phyloP scores from a whole-genome alignment of 2,888 invertebrate species.

The Platycheirus albimanus region DNA sequence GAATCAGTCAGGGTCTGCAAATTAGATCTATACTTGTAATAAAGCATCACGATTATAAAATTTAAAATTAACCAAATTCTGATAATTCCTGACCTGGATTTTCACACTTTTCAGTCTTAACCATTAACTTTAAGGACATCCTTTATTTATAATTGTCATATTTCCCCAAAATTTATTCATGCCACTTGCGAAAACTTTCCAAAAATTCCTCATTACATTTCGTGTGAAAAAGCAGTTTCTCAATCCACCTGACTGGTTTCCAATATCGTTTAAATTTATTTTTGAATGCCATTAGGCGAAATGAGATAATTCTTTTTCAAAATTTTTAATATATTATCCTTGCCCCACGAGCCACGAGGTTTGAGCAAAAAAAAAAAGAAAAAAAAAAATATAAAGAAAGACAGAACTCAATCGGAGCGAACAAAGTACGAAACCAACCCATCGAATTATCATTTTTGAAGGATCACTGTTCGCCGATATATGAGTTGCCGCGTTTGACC shows the following conservation, averaged over 20 bases:
- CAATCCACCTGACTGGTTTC: constrained; percentile 54
- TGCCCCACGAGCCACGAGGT: constrained; percentile 37
- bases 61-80: too few species aligned
- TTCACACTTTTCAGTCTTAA: too few species aligned
- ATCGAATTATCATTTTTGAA: constrained; percentile 70
- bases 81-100: too few species aligned
- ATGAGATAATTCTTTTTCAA: constrained; percentile 70
- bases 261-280: constrained; percentile 72
- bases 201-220: constrained; percentile 4
- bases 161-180: too few species aligned
- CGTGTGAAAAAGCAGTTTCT: constrained; percentile 63
- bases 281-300: constrained; percentile 72
- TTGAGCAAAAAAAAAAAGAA: background rate
- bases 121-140: too few species aligned
- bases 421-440: constrained; percentile 39
- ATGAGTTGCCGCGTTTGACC: constrained; percentile 79
- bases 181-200: too few species aligned
- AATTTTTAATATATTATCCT: constrained; percentile 68
- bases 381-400: background rate
- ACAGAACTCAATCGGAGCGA: constrained; percentile 40
- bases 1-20: too few species aligned
- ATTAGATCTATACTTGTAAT: too few species aligned
- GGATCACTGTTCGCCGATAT: constrained; percentile 61
- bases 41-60: too few species aligned
- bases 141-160: too few species aligned